Evolutionary conservation across 2,113 vertebrate species (phyloP).

Genomic region (Rattus norvegicus): DNA sequence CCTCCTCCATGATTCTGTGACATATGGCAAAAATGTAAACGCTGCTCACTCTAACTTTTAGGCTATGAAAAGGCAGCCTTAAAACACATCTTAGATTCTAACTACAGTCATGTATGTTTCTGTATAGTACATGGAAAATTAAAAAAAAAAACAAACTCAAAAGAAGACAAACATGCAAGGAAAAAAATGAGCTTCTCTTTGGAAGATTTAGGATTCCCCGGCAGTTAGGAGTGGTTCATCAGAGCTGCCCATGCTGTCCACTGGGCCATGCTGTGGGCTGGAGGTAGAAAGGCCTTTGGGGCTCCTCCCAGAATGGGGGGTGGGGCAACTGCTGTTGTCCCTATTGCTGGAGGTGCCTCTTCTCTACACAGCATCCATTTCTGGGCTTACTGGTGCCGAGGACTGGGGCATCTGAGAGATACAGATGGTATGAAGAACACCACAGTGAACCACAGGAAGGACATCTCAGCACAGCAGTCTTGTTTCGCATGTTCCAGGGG

Average conservation of each 20-base stretch:
- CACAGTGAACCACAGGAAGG: background rate
- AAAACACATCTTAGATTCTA: slow-evolving; percentile 50
- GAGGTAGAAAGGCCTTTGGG: background rate
- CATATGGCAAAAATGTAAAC: slow-evolving; percentile 18
- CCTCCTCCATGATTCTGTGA: background rate
- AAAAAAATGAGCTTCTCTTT: slow-evolving; percentile 9
- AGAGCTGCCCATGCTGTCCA: background rate
- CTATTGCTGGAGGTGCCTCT: background rate
- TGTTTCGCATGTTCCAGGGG: background rate
- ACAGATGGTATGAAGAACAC: background rate
- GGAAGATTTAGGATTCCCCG: slow-evolving; percentile 39
- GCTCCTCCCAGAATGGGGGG: background rate
- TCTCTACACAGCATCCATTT: background rate
- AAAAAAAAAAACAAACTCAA: background rate
- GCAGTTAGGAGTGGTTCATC: background rate
- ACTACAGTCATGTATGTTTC: background rate
- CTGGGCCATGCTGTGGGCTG: background rate
- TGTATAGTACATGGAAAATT: slow-evolving; percentile 44
- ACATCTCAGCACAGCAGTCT: background rate
- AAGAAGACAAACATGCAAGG: slow-evolving; percentile 22
- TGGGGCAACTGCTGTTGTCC: background rate
- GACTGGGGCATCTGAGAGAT: slow-evolving; percentile 19
- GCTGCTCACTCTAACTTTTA: slow-evolving; percentile 42
- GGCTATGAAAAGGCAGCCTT: slow-evolving; percentile 23
- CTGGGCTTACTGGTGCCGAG: background rate